A percentile compares a stretch with the other conserved stretches of the same genome.
These are phyloP conservation scores for Daphoenositta chrysoptera DNA, from an alignment of 2,113 vertebrate species.

Conservation along the genomic window DNA sequence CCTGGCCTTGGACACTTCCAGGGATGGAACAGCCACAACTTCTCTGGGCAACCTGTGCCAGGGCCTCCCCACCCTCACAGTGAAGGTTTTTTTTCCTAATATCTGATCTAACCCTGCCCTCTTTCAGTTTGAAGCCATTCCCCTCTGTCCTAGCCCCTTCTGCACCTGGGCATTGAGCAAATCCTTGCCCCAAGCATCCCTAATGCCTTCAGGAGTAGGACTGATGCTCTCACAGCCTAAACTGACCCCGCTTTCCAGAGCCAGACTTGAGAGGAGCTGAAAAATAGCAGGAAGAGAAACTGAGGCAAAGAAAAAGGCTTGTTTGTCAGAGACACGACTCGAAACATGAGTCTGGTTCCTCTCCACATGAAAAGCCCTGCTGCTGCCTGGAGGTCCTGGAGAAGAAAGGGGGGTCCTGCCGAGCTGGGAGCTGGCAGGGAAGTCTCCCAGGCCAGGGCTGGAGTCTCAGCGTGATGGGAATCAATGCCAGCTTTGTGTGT, in stretches of 20 bases:
- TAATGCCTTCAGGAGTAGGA: not conserved
- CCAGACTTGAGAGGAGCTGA: not conserved
- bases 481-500: conserved; percentile 37
- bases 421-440: not conserved
- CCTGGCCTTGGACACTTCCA: not conserved
- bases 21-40: not conserved
- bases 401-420: not conserved
- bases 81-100: not conserved
- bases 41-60: not conserved
- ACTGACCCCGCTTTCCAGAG: not conserved
- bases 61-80: not conserved
- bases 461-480: not conserved
- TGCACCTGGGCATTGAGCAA: not conserved
- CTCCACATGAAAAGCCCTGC: conserved; percentile 23
- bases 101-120: not conserved
- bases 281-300: not conserved
- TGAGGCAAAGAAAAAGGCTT: not conserved
- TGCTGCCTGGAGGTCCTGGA: not conserved
- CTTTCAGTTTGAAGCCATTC: not conserved
- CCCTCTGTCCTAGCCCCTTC: not conserved
- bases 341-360: not conserved
- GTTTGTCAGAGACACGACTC: not conserved
- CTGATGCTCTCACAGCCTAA: not conserved
- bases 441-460: not conserved
- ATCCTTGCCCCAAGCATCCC: not conserved